Conservation (phyloP, 2,113 vertebrate genomes). For the Laticauda colubrina region DNA sequence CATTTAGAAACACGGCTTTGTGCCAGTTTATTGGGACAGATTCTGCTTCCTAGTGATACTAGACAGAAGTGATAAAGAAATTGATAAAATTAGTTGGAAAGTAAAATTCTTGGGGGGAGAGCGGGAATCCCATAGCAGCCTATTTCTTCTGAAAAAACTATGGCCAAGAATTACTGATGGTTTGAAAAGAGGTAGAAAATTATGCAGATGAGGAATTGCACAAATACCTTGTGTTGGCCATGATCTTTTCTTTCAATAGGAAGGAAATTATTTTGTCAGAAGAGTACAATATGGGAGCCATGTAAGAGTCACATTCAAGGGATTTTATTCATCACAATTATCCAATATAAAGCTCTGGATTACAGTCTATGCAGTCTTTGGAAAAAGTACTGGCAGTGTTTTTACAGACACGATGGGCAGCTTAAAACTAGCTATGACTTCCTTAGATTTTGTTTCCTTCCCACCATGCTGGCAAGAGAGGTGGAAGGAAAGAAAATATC, state of each 20-base stretch:
- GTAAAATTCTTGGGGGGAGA: not conserved
- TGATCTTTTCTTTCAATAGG: not conserved
- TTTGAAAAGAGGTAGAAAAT: not conserved
- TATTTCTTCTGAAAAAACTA: not conserved
- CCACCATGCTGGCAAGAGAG: not conserved
- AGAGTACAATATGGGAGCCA: not conserved
- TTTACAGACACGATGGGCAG: not conserved
- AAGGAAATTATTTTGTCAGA: not conserved
- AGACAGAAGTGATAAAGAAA: not conserved
- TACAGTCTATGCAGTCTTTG: not conserved
- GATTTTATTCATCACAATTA: not conserved
- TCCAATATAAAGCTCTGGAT: not conserved
- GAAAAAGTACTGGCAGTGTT: not conserved
- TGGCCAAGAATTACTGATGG: not conserved
- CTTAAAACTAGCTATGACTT: not conserved
- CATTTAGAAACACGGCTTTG: not conserved
- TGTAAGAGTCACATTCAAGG: not conserved
- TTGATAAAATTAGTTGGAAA: not conserved
- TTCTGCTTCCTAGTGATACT: not conserved
- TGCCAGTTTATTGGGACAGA: not conserved
- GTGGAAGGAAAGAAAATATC: not conserved
- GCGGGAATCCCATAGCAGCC: not conserved
- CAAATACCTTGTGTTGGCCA: not conserved
- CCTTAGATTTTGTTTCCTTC: not conserved
- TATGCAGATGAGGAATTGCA: accelerated